Conservation (phyloP, 2,888 invertebrate genomes). For the Tryphoninae sp. region DNA sequence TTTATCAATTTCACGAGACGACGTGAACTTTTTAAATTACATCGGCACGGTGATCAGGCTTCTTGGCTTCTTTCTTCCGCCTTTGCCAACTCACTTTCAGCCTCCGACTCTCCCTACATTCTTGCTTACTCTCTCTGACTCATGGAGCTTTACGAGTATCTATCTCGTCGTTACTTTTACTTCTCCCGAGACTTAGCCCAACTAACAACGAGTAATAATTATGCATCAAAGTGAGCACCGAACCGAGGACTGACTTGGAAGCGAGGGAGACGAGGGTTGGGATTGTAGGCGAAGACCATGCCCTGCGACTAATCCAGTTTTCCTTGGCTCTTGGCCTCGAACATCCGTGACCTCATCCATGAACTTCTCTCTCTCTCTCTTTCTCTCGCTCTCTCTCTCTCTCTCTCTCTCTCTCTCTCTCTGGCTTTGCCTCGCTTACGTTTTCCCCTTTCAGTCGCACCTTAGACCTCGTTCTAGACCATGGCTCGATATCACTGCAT, state of each 20-base stretch:
- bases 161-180: slow-evolving; percentile 48
- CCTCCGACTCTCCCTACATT: neutral
- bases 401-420: slow-evolving; percentile 6
- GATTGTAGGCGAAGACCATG: slow-evolving; percentile 53
- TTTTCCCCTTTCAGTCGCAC: slow-evolving; percentile 21
- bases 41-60: slow-evolving; percentile 72
- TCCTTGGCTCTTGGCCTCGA: slow-evolving; percentile 61
- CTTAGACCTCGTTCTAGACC: slow-evolving; percentile 51
- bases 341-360: slow-evolving; percentile 60
- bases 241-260: slow-evolving; percentile 64
- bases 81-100: slow-evolving; percentile 22
- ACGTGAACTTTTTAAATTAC: slow-evolving; percentile 78
- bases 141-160: slow-evolving; percentile 22
- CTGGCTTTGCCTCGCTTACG: slow-evolving; percentile 15
- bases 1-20: slow-evolving; percentile 77
- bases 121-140: slow-evolving; percentile 6
- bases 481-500: slow-evolving; percentile 63
- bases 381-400: slow-evolving; percentile 21
- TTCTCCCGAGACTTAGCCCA: slow-evolving; percentile 52
- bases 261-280: slow-evolving; percentile 20
- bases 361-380: slow-evolving; percentile 38
- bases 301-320: slow-evolving; percentile 67
- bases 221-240: slow-evolving; percentile 72
- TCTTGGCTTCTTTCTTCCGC: slow-evolving; percentile 51
- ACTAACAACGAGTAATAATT: slow-evolving; percentile 72